phyloP scores from a whole-genome alignment of 2,888 invertebrate species.

The Cyclophora albipunctata region DNA sequence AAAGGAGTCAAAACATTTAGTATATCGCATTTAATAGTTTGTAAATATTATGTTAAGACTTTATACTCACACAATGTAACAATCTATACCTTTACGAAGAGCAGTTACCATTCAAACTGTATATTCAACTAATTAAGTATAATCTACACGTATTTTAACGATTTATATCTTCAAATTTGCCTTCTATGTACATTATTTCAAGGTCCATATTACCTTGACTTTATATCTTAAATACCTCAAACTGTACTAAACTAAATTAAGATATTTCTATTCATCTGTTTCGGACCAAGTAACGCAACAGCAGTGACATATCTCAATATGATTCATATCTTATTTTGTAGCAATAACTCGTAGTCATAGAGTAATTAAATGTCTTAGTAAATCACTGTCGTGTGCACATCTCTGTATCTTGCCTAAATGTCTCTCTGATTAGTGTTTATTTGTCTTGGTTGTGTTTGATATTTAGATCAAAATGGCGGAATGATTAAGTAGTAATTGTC shows the following conservation, averaged over 20 bases:
- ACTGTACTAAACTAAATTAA: no score
- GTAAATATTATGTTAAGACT: constrained; percentile 27
- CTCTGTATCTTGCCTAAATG: constrained; percentile 42
- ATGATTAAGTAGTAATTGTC: no score
- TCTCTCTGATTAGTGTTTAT: not conserved
- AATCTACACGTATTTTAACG: no score
- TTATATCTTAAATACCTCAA: no score
- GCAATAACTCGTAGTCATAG: constrained; percentile 48
- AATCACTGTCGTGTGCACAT: constrained; percentile 31
- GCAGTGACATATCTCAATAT: constrained; percentile 60
- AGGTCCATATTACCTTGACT: constrained; percentile 18
- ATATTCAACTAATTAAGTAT: no score
- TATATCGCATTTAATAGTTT: constrained; percentile 34
- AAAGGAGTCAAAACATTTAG: not conserved
- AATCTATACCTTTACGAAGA: not conserved
- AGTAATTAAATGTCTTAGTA: constrained; percentile 24
- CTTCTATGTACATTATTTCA: constrained; percentile 9
- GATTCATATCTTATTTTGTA: constrained; percentile 58
- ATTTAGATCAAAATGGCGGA: constrained; percentile 13
- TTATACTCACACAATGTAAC: constrained; percentile 18
- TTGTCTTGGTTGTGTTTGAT: constrained; percentile 27
- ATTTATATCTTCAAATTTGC: constrained; percentile 3
- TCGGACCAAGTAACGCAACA: constrained; percentile 62
- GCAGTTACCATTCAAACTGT: constrained; percentile 5
- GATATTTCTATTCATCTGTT: constrained; percentile 4